Percentiles rank a stretch among this genome's conserved stretches.
phyloP scores from a whole-genome alignment of 2,888 invertebrate genomes.

The Autographa gamma region DNA sequence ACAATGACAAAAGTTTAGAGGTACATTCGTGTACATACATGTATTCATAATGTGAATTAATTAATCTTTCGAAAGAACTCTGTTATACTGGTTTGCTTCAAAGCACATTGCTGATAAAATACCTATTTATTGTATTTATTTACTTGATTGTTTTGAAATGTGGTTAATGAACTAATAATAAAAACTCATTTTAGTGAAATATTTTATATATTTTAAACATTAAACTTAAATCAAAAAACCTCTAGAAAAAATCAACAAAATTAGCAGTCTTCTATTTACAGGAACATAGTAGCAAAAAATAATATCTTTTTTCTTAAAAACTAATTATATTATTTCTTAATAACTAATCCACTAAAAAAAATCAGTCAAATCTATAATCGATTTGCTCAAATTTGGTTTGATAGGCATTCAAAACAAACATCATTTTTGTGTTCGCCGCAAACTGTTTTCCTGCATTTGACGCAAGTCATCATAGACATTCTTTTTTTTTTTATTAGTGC shows the following conservation, averaged over 20 bases:
- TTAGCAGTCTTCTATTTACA: constrained; percentile 18
- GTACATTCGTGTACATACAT: too few relatives aligned
- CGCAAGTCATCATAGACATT: constrained; percentile 28
- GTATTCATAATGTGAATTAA: too few relatives aligned
- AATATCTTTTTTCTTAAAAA: too few relatives aligned
- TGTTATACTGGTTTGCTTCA: too few relatives aligned
- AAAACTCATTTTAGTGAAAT: neutral
- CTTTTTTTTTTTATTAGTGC: neutral
- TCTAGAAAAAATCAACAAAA: constrained; percentile 23
- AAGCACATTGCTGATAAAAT: neutral
- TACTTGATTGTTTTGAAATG: constrained; percentile 17
- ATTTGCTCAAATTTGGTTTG: too few relatives aligned
- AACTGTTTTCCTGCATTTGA: constrained; percentile 17
- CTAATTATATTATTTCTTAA: too few relatives aligned
- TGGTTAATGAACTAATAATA: neutral
- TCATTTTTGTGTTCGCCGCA: constrained; percentile 9
- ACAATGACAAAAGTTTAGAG: too few relatives aligned
- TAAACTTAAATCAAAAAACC: constrained; percentile 21
- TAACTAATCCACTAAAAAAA: too few relatives aligned
- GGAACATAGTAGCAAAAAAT: too few relatives aligned
- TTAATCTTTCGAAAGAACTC: too few relatives aligned
- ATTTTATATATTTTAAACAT: constrained; percentile 14
- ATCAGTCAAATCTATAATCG: too few relatives aligned
- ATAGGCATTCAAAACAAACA: too few relatives aligned
- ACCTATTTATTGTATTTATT: constrained; percentile 18